Conservation (phyloP, 2,113 vertebrate genomes). For the Dipodomys merriami region DNA sequence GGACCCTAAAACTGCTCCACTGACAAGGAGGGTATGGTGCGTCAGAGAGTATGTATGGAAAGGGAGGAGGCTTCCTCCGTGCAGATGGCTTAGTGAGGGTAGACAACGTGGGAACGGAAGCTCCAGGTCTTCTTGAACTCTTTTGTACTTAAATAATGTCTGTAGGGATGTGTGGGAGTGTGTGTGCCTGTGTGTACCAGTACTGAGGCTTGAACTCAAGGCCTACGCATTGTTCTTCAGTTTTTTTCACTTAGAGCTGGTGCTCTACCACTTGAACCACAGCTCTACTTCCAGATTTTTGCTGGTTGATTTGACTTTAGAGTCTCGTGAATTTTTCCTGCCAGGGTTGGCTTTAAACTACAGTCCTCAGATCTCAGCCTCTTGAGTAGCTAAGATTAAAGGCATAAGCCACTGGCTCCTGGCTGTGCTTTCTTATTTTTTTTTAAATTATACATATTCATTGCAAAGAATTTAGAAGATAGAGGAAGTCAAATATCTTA, state of each 20-base stretch:
- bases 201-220: no score
- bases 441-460: constrained; percentile 11
- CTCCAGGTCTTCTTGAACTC: not conserved
- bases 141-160: not conserved
- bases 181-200: not conserved
- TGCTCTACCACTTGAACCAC: no score
- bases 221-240: no score
- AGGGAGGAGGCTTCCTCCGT: not conserved
- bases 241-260: no score
- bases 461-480: constrained; percentile 14
- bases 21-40: not conserved
- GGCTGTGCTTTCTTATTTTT: not conserved
- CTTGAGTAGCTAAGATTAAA: no score
- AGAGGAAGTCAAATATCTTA: constrained; percentile 30
- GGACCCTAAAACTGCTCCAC: not conserved
- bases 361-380: no score
- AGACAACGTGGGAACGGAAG: not conserved
- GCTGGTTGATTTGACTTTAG: no score
- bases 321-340: no score
- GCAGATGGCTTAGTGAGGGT: not conserved
- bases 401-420: no score
- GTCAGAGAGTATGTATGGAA: not conserved
- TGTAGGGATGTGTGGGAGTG: not conserved
- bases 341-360: no score
- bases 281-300: no score